Conservation (phyloP, 2,888 invertebrate species). For the Apodemia hepburni region DNA sequence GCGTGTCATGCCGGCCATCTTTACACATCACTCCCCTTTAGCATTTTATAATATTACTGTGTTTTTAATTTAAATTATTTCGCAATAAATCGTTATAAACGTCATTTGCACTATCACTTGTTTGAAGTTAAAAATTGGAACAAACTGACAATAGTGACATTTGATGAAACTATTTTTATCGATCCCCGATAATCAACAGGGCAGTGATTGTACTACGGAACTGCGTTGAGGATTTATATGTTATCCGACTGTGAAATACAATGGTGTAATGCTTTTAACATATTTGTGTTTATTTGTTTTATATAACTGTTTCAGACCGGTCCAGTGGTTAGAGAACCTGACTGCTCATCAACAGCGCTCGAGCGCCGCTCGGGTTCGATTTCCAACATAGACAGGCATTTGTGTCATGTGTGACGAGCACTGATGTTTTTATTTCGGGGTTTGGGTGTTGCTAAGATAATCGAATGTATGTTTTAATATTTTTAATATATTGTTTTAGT, state of each 20-base stretch:
- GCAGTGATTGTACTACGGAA: not conserved
- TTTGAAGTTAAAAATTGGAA: slow-evolving; percentile 66
- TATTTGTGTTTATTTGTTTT: too few relatives aligned
- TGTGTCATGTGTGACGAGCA: too few relatives aligned
- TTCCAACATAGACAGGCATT: too few relatives aligned
- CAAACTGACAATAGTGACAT: slow-evolving; percentile 48
- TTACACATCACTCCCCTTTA: slow-evolving; percentile 45
- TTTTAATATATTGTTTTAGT: too few relatives aligned
- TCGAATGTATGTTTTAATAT: too few relatives aligned
- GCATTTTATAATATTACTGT: slow-evolving; percentile 20
- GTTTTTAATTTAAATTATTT: slow-evolving; percentile 19
- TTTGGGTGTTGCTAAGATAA: too few relatives aligned
- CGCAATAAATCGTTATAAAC: slow-evolving; percentile 45
- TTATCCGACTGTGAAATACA: not conserved
- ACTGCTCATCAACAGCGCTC: too few relatives aligned
- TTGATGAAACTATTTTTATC: slow-evolving; percentile 59
- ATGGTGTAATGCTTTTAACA: not conserved
- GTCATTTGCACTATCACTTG: slow-evolving; percentile 57
- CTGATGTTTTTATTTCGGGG: too few relatives aligned
- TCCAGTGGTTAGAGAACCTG: too few relatives aligned
- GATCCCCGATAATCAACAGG: slow-evolving; percentile 23
- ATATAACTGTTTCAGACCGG: too few relatives aligned
- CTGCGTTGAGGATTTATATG: not conserved
- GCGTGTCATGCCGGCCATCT: slow-evolving; percentile 50
- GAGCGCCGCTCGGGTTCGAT: too few relatives aligned